Evolutionary conservation across 2,797 vertebrate genomes (phyloP), one percentile per base, ranked within the genome.

Genomic region (Monodelphis domestica): DNA sequence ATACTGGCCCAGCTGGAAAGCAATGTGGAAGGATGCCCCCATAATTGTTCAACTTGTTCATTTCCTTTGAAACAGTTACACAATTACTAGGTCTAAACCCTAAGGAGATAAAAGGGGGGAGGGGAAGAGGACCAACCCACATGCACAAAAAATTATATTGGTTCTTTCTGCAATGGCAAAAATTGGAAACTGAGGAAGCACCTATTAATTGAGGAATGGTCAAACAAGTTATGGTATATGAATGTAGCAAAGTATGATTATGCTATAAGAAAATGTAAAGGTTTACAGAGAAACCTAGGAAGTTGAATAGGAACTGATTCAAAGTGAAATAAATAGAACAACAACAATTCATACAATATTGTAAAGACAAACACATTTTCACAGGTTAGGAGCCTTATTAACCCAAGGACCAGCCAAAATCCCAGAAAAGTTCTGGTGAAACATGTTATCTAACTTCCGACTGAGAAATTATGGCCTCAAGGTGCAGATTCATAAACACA

Each of bases 1-100:
- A 96, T 94, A 55, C 55, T 91, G n/a, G n/a, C n/a, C n/a, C n/a
- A n/a, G n/a, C n/a, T 95, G 90, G 6, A 56, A 56, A 55, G 26
- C 6, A 56, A 56, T 56, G 56, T 29, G 26, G 26, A 56, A 29
- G 24, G 56, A 9, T 56, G 26, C 26, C 26, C 26, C 26, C 7
- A 5, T 56, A 29, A 56, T 28, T 56, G 55, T 56, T 56, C 56
- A 56, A 28, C 21, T 55, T 55, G 21, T 38, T 5, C 15, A n/a
- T n/a, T 21, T n/a, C 6, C n/a, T 38, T 38, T 38, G n/a, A 78
- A n/a, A 78, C 78, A 38, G 2, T 78, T 78, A 59, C 33, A 33
- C 29, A 59, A 59, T 57, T 59, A 33, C 33, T 59, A 33, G 30
- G 30, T 59, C 57, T 59, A 78, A 78, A 38, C 3, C 63, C 63